Percentiles rank a stretch among this genome's conserved stretches.
These are phyloP conservation scores for Glaucidium brasilianum DNA, from an alignment of 2,113 vertebrate species.

Conservation along the genomic window DNA sequence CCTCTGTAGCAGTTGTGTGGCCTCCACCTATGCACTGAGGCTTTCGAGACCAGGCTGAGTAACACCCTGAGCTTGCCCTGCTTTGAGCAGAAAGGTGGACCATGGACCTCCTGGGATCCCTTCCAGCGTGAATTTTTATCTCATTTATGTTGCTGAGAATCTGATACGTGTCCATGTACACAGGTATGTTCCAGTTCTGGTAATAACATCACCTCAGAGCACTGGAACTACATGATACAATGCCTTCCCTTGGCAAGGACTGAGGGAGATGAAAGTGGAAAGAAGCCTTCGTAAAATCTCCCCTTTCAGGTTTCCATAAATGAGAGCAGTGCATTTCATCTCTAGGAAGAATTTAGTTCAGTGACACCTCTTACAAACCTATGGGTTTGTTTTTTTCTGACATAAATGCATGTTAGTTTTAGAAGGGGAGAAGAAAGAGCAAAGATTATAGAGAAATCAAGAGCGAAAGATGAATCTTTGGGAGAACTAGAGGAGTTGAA, in stretches of 20 bases:
- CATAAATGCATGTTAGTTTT: background rate
- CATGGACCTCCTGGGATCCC: background rate
- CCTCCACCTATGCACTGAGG: background rate
- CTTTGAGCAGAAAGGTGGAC: background rate
- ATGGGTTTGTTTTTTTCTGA: fast-evolving
- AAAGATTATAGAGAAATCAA: background rate
- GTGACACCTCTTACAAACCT: background rate
- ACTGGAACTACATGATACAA: fast-evolving
- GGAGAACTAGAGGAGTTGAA: background rate
- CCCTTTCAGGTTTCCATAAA: background rate
- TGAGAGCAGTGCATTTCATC: background rate
- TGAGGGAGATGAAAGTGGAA: background rate
- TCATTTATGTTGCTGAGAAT: background rate
- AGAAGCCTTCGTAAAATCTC: background rate
- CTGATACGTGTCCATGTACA: background rate
- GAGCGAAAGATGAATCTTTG: background rate
- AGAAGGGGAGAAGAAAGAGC: background rate
- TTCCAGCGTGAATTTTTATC: background rate
- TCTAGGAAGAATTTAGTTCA: background rate
- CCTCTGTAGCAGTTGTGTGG: background rate
- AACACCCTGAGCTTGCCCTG: background rate
- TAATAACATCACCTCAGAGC: background rate
- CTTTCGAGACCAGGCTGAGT: background rate
- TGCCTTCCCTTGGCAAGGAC: background rate
- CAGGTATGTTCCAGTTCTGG: background rate